Base-by-base conservation (phyloP, 2,888 invertebrate species). In the Aricia artaxerxes region DNA sequence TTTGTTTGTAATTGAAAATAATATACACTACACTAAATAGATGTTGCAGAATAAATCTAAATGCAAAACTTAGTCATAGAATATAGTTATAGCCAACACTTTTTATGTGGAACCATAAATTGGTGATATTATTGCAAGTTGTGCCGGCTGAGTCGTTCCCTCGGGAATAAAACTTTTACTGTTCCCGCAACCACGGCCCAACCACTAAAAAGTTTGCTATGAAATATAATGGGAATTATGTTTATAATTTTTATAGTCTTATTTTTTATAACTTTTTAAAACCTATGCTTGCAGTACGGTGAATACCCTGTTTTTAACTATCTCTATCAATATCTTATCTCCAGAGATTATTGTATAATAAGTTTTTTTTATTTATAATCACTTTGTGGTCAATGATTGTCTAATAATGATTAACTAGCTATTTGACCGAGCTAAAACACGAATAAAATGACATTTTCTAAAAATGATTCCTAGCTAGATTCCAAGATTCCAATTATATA, bases 121-220 rank as follows among this genome's bases (percentile, higher is more conserved):
- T 53, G 35, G 49, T 53, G 35, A 53, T 76, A 76, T 53, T 53
- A 76, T 76, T 24, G 53, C 76, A 53, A 76, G 76, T 49, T 16
- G 13, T 76, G 76, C 35, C 76, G 57, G 31, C 9, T 5, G n/a
- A n/a, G 24, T 44, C 69, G 73, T 73, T 44, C 73, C 40, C 24
- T 7, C 4, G 76, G n/a, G 76, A 57, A 57, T 76, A 35, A 76
- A 76, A 76, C 57, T 76, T 76, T 76, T 76, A 76, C 44, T 57
- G 57, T 35, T 76, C 76, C 49, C 76, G 76, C 35, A 76, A 76
- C 76, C 57, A 53, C 76, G 53, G 53, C 76, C 13, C 16, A 31
- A 35, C 76, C 76, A 35, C 76, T 76, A 53, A 53, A 76, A 76
- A 76, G 57, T 76, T 76, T 57, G 49, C 53, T 49, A 75, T 73